Evolutionary conservation across 2,888 invertebrate species (phyloP), one percentile per base, ranked within the genome.

Genomic region (Protodeltote pygarga): DNA sequence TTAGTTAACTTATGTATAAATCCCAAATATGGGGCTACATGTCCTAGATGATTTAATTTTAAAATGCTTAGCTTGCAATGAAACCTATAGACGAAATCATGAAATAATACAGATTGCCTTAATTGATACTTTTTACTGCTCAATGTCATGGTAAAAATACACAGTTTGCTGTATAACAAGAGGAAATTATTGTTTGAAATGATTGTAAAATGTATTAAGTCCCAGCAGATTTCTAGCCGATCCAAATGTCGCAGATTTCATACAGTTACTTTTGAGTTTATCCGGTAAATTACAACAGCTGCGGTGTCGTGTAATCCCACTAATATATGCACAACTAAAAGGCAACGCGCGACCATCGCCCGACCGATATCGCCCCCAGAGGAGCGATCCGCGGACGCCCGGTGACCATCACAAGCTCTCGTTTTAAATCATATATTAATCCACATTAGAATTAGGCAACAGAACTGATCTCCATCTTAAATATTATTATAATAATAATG

Each of bases 261-360:
- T 76, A 79, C 71, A 79, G 77, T 83, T 81, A 76, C 79, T 81
- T 78, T 76, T 51, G 73, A 82, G 81, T 87, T 87, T 79, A 87
- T 81, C 81, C 82, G 69, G 65, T 75, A 83, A 87, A 86, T 84
- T 83, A 81, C 78, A 79, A 72, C 81, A 75, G 75, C 75, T 77
- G 74, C 73, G 73, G 75, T 76, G 51, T 41, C 55, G 49, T 58
- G 75, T 89, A 87, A 89, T 87, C 84, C 82, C 60, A 65, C 74
- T 87, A 90, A 91, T 88, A 78, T 91, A 91, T 91, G 85, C 91
- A 79, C 76, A 89, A 90, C 90, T 87, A 89, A 91, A 89, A 89
- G 90, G 87, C 77, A 81, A 70, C 71, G 70, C 74, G 70, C 71
- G 65, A 66, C 60, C 65, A 59, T 59, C 53, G 48, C 58, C 42